phyloP scores from a whole-genome alignment of 2,113 vertebrate genomes.

The Bolborhynchus lineola region DNA sequence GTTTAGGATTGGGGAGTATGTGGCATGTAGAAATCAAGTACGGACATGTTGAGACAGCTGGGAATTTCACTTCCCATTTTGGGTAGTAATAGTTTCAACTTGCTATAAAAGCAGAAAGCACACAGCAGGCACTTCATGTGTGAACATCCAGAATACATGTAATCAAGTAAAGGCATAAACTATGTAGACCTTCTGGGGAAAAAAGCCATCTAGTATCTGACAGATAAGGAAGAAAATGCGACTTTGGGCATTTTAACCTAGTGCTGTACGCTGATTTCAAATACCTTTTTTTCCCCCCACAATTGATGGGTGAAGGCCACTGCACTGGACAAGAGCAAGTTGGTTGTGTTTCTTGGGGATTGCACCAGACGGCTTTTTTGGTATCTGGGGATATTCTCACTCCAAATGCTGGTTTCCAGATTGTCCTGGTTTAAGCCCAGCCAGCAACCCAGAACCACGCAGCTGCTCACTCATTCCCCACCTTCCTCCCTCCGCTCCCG shows the following conservation, averaged over 20 bases:
- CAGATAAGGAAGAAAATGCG: neutral
- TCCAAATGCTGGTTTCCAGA: neutral
- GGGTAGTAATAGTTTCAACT: neutral
- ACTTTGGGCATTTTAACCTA: neutral
- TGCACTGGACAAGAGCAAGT: neutral
- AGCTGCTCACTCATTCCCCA: too few species aligned
- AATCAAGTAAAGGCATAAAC: neutral
- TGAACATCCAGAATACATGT: neutral
- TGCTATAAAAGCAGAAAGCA: neutral
- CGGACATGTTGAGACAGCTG: neutral
- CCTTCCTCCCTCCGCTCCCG: too few species aligned
- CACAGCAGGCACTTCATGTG: neutral
- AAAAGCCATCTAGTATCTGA: neutral
- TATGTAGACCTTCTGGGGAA: neutral
- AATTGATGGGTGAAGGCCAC: neutral
- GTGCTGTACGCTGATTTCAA: neutral
- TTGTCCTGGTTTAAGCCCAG: too few species aligned
- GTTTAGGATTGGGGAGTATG: neutral
- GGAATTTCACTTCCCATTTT: neutral
- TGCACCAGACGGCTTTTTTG: neutral
- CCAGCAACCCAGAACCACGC: too few species aligned
- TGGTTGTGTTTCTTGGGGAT: neutral
- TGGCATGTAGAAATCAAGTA: neutral
- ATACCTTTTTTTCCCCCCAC: rapidly evolving
- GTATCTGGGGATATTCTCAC: rapidly evolving